Conservation (phyloP, 2,888 invertebrate species). For the Andrena haemorrhoa region DNA sequence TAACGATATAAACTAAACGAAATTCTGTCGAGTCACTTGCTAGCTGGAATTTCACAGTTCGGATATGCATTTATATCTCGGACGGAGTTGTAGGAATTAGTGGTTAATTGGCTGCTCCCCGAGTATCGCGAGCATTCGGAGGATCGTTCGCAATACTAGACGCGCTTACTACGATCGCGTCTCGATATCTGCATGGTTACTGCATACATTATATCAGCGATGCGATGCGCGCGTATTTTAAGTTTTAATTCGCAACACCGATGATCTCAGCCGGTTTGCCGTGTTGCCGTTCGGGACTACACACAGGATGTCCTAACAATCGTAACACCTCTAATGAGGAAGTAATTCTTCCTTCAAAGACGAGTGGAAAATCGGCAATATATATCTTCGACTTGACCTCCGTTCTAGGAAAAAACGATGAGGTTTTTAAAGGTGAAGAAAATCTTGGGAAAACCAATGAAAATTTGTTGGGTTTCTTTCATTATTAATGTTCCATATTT, state of each 20-base stretch:
- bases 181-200: constrained; percentile 29
- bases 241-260: constrained; percentile 15
- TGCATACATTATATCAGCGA: constrained; percentile 23
- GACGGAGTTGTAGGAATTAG: constrained; percentile 32
- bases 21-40: background rate
- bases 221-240: constrained; percentile 11
- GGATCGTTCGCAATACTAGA: constrained; percentile 26
- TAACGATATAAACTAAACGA: constrained; percentile 4
- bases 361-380: no score
- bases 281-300: background rate
- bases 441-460: no score
- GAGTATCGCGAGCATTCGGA: constrained; percentile 18
- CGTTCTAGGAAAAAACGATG: no score
- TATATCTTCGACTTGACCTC: no score
- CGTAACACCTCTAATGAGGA: background rate
- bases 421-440: no score
- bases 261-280: background rate
- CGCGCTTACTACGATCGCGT: constrained; percentile 29
- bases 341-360: no score
- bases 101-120: constrained; percentile 36
- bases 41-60: constrained; percentile 14
- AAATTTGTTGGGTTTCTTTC: no score
- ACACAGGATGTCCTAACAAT: background rate
- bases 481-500: no score
- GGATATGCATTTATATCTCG: constrained; percentile 22